Evolutionary conservation across 2,888 invertebrate genomes (phyloP).

Genomic region (Hirtodrosophila histrioides): DNA sequence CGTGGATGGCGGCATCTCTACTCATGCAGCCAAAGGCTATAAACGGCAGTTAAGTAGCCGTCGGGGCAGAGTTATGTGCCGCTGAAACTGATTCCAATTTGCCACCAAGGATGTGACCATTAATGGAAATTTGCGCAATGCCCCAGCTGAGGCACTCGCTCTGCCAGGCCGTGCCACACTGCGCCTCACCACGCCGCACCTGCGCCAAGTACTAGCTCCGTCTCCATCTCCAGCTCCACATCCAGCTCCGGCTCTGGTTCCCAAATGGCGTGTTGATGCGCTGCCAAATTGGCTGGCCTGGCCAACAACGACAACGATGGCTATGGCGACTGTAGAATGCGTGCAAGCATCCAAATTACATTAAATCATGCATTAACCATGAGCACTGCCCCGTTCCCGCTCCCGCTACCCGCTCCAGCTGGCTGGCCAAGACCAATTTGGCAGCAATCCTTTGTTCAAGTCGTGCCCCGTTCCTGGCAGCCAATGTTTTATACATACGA

Average conservation of each 20-base stretch:
- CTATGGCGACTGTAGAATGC: slow-evolving; percentile 48
- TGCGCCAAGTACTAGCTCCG: slow-evolving; percentile 35
- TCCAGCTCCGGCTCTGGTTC: slow-evolving; percentile 38
- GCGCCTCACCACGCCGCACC: slow-evolving; percentile 23
- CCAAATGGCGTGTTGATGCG: slow-evolving; percentile 81
- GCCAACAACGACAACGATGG: slow-evolving; percentile 15
- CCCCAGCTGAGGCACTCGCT: slow-evolving; percentile 50
- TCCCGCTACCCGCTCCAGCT: slow-evolving; percentile 1
- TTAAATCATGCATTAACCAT: slow-evolving; percentile 83
- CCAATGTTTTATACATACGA: slow-evolving; percentile 73
- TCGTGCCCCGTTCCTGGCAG: slow-evolving; percentile 41
- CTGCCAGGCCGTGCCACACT: slow-evolving; percentile 1
- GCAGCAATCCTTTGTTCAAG: slow-evolving; percentile 72
- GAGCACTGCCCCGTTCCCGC: slow-evolving; percentile 50
- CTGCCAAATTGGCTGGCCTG: slow-evolving; percentile 72
- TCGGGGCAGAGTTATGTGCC: slow-evolving; percentile 59
- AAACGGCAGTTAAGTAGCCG: slow-evolving; percentile 67
- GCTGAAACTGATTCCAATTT: slow-evolving; percentile 71
- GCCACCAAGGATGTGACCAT: slow-evolving; percentile 78
- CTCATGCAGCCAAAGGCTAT: slow-evolving; percentile 45
- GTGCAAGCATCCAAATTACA: slow-evolving; percentile 75
- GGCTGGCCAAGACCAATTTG: slow-evolving; percentile 66
- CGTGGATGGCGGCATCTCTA: slow-evolving; percentile 34
- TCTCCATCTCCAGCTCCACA: slow-evolving; percentile 12
- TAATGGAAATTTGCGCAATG: slow-evolving; percentile 76